These are phyloP conservation scores for Cyclargus thomasi DNA, from an alignment of 1,140 invertebrate species.

Conservation along the genomic window DNA sequence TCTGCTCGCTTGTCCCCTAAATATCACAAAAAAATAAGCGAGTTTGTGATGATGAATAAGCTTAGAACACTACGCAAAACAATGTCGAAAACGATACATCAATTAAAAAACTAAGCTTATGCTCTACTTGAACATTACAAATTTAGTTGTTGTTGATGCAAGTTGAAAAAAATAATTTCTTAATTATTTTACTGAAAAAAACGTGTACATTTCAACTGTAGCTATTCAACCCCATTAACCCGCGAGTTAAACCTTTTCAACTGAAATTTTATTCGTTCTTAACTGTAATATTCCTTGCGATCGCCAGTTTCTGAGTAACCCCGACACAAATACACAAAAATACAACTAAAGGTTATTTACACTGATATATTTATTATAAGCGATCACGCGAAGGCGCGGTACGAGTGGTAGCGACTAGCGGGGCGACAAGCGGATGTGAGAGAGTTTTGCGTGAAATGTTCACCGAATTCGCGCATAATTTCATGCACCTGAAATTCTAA, in stretches of 20 bases:
- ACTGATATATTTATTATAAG: conserved; percentile 52
- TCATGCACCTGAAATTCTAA: no score
- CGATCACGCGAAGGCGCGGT: conserved; percentile 37
- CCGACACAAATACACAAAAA: conserved; percentile 29
- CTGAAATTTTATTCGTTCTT: neutral
- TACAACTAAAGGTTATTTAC: conserved; percentile 36
- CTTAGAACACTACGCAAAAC: no score
- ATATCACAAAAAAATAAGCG: no score
- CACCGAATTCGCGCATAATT: no score
- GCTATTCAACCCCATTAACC: neutral
- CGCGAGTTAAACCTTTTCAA: neutral
- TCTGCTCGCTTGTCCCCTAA: no score
- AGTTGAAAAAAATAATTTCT: no score
- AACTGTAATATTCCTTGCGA: neutral
- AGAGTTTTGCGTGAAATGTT: neutral
- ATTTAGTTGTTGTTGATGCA: no score
- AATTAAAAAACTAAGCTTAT: no score
- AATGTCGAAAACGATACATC: no score
- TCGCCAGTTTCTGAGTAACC: conserved; percentile 21
- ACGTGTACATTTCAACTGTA: neutral
- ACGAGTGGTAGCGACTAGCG: conserved; percentile 15
- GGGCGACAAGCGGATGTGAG: neutral
- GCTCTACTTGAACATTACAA: no score
- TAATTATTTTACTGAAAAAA: neutral
- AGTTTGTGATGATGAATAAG: no score